A percentile compares a stretch with the other conserved stretches of the same genome.
Evolutionary conservation across 2,797 vertebrate genomes (phyloP).

Genomic region (Neoniphon sammara): DNA sequence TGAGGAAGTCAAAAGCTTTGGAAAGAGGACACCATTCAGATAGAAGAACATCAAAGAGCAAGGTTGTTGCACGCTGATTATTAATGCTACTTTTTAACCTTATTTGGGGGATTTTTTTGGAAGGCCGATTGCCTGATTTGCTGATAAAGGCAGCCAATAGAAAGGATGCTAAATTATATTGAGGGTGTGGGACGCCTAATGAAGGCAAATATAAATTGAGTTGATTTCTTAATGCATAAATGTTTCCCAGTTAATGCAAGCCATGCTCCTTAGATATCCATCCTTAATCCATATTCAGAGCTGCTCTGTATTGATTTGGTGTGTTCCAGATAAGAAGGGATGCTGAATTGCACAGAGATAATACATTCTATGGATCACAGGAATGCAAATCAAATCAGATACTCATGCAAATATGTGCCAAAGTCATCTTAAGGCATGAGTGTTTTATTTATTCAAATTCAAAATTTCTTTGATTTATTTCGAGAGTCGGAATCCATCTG

Average conservation of each 20-base stretch:
- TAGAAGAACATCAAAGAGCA: constrained; percentile 17
- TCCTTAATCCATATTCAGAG: constrained; percentile 81
- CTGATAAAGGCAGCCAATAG: constrained; percentile 19
- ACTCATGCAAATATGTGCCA: constrained; percentile 77
- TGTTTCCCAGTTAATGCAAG: constrained; percentile 53
- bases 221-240: constrained; percentile 51
- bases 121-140: constrained; percentile 30
- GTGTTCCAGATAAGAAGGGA: constrained; percentile 78
- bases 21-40: neutral
- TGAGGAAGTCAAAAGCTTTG: constrained; percentile 3
- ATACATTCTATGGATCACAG: constrained; percentile 81
- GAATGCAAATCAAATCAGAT: constrained; percentile 82
- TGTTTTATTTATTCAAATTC: constrained; percentile 70
- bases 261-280: constrained; percentile 65
- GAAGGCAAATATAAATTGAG: constrained; percentile 47
- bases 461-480: constrained; percentile 56
- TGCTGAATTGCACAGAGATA: constrained; percentile 79
- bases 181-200: constrained; percentile 9
- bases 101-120: constrained; percentile 6
- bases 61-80: constrained; percentile 41
- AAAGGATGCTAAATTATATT: constrained; percentile 1
- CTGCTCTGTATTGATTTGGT: constrained; percentile 80
- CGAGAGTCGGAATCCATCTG: constrained; percentile 40
- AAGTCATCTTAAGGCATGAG: constrained; percentile 75
- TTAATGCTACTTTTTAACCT: constrained; percentile 2